These are phyloP conservation scores for Corella eumyota DNA, from an alignment of 23 tunicate genomes.

Conservation along the genomic window DNA sequence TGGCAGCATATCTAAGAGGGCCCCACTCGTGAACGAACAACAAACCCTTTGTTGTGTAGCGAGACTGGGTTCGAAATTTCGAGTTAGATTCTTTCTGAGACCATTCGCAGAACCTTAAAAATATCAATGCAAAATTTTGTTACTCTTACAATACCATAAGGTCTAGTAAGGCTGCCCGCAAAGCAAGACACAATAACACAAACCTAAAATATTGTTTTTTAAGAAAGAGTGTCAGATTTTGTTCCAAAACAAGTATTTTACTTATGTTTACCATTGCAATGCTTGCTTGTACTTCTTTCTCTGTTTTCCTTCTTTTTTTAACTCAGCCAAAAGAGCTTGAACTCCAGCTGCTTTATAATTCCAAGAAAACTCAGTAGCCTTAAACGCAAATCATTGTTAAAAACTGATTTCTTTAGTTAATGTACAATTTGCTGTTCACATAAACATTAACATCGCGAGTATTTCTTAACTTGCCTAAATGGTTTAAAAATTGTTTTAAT, in stretches of 20 bases:
- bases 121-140: neutral
- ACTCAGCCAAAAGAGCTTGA: conserved; percentile 61
- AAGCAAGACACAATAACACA: no score
- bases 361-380: conserved; percentile 91
- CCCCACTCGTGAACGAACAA: conserved; percentile 75
- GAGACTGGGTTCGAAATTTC: conserved; percentile 19
- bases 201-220: no score
- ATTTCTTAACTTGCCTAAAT: no score
- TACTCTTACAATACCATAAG: neutral
- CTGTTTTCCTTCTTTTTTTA: no score
- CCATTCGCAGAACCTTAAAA: conserved; percentile 62
- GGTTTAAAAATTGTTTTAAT: no score
- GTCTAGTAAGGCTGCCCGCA: no score
- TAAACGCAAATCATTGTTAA: no score
- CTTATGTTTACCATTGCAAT: conserved; percentile 32
- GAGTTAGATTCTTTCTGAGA: conserved; percentile 28
- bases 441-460: no score
- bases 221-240: no score
- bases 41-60: conserved; percentile 65
- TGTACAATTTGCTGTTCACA: no score
- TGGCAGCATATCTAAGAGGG: conserved; percentile 84
- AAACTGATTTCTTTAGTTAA: no score
- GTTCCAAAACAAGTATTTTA: no score
- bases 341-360: conserved; percentile 76
- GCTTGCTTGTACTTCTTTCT: conserved; percentile 19